Percentiles rank a stretch among this genome's conserved stretches.
Evolutionary conservation across 2,888 invertebrate species (phyloP).

Genomic region (Pycnomerus fuliginosus): DNA sequence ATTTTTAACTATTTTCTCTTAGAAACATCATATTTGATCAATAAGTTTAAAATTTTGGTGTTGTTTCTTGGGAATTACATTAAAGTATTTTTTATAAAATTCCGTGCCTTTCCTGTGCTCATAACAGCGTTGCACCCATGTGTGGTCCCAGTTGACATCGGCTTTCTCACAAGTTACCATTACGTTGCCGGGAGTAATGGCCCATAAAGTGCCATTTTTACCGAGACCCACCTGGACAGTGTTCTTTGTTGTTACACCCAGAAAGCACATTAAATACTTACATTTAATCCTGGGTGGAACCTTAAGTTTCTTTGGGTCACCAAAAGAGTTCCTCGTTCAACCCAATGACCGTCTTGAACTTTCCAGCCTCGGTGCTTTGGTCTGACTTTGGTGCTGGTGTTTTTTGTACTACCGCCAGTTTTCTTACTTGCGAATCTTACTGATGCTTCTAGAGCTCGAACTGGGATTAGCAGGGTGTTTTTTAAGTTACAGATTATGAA

Average conservation of each 20-base stretch:
- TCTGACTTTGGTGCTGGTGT: conserved; percentile 64
- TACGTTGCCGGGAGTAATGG: conserved; percentile 77
- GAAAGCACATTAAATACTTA: conserved; percentile 42
- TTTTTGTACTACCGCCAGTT: conserved; percentile 69
- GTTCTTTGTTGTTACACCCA: conserved; percentile 1
- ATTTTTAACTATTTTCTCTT: conserved; percentile 1
- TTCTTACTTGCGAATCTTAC: conserved; percentile 73
- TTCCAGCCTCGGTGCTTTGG: conserved; percentile 80
- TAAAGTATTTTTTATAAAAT: conserved; percentile 82
- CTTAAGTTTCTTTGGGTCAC: conserved; percentile 68
- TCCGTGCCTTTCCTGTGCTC: conserved; percentile 62
- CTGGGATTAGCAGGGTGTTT: no score
- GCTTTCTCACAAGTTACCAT: conserved; percentile 79
- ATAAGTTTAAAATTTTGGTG: conserved; percentile 77
- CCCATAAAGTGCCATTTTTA: conserved; percentile 75
- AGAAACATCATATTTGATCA: conserved; percentile 62
- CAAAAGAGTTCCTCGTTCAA: conserved; percentile 66
- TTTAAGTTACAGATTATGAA: background rate
- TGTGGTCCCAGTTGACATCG: conserved; percentile 75
- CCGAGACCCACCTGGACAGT: conserved; percentile 77
- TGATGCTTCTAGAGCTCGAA: no score
- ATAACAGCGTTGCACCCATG: conserved; percentile 69
- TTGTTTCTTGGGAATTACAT: conserved; percentile 77
- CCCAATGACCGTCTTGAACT: conserved; percentile 68
- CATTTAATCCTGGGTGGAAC: conserved; percentile 81